phyloP scores from a whole-genome alignment of 2,888 invertebrate genomes.

The Nomada lathburiana region DNA sequence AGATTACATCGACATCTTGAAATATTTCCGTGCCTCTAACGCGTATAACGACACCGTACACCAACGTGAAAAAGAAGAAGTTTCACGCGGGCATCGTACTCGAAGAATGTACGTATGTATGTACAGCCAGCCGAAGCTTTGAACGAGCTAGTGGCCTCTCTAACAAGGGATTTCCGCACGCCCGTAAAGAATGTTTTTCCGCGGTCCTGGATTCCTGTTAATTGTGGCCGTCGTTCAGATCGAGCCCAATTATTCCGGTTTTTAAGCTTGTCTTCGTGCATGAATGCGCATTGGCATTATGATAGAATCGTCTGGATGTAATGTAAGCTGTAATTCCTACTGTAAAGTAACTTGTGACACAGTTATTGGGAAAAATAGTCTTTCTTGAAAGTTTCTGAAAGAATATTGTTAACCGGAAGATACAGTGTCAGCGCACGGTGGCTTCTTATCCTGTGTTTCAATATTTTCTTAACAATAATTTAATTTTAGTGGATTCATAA shows the following conservation, averaged over 20 bases:
- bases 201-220: constrained; percentile 46
- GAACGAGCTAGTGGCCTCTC: constrained; percentile 28
- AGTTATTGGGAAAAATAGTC: not conserved
- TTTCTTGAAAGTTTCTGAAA: not conserved
- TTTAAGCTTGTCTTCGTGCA: constrained; percentile 35
- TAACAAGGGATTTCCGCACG: constrained; percentile 43
- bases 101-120: constrained; percentile 44
- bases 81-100: constrained; percentile 51
- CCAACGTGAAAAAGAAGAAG: constrained; percentile 48
- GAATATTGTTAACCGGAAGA: not conserved
- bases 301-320: not conserved
- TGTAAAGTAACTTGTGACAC: not conserved
- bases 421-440: not conserved
- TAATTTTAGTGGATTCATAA: no score
- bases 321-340: not conserved
- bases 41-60: constrained; percentile 43
- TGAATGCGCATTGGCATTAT: constrained; percentile 7
- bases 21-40: constrained; percentile 52
- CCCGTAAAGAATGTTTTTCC: constrained; percentile 51
- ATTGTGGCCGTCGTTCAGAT: constrained; percentile 31
- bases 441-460: no score
- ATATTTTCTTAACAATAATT: no score
- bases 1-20: constrained; percentile 61
- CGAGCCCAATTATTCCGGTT: constrained; percentile 33
- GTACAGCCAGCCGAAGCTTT: constrained; percentile 43